phyloP scores from a whole-genome alignment of 2,113 vertebrate species.

The Prolemur simus region DNA sequence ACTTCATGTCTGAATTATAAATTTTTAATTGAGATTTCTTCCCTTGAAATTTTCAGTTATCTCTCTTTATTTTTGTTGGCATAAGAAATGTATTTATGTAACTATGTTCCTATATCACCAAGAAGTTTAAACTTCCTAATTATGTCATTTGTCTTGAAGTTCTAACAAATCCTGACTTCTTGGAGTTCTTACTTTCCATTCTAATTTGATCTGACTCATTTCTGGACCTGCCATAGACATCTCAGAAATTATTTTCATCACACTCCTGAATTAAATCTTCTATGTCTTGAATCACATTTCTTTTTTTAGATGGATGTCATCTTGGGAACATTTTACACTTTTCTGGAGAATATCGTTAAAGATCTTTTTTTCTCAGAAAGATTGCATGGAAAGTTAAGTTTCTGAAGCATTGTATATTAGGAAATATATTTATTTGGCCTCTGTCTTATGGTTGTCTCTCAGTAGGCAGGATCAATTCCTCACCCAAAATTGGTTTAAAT shows the following conservation, averaged over 20 bases:
- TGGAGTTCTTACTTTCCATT: not conserved
- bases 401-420: not conserved
- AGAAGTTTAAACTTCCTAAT: slow-evolving; percentile 23
- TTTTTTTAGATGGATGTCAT: not conserved
- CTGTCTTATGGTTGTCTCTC: not conserved
- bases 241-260: not conserved
- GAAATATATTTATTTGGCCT: not conserved
- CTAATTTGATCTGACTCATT: slow-evolving; percentile 17
- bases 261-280: not conserved
- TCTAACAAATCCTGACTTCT: not conserved
- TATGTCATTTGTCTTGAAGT: not conserved
- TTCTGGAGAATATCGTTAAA: not conserved
- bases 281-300: not conserved
- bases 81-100: not conserved
- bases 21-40: not conserved
- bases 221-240: not conserved
- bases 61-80: not conserved
- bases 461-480: not conserved
- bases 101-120: not conserved
- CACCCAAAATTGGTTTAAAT: not conserved
- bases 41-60: not conserved
- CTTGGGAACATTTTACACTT: slow-evolving; percentile 15
- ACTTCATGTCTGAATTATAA: not conserved
- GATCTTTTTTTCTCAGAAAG: not conserved
- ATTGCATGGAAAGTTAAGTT: not conserved